These are phyloP conservation scores for Porites lutea DNA, from an alignment of 64 coral and sea anemone genomes.

Conservation along the genomic window DNA sequence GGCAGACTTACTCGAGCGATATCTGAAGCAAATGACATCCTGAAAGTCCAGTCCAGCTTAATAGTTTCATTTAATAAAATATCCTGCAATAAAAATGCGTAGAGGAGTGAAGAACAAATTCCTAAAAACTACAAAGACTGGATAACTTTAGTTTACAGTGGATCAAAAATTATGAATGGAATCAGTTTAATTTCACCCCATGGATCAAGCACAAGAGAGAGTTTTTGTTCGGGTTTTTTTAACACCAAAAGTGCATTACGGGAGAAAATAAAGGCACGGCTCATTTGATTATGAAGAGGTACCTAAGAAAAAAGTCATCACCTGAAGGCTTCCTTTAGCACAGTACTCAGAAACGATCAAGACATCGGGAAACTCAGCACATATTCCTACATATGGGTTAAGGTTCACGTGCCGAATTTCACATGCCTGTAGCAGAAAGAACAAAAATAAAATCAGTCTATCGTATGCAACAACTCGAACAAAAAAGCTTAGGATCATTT, in stretches of 20 bases:
- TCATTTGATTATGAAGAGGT: too few species aligned
- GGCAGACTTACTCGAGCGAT: slow-evolving; percentile 71
- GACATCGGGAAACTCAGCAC: slow-evolving; percentile 41
- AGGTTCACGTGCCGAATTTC: slow-evolving; percentile 77
- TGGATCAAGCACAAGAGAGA: too few species aligned
- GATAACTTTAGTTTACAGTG: too few species aligned
- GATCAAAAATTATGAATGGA: too few species aligned
- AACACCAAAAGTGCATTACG: too few species aligned
- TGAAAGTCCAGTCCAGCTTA: slow-evolving; percentile 86
- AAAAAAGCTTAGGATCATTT: too few species aligned
- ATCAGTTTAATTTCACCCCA: too few species aligned
- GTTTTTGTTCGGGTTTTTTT: too few species aligned
- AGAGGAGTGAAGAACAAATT: neutral
- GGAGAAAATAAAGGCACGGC: too few species aligned
- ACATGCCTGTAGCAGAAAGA: slow-evolving; percentile 45
- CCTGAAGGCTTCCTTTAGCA: slow-evolving; percentile 74
- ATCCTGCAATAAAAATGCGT: slow-evolving; percentile 38
- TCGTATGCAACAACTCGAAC: too few species aligned
- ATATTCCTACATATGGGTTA: slow-evolving; percentile 80
- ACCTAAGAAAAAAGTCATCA: neutral
- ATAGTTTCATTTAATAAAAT: slow-evolving; percentile 69
- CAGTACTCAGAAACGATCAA: slow-evolving; percentile 77
- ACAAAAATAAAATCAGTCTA: neutral
- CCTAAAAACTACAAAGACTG: too few species aligned
- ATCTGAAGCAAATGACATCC: slow-evolving; percentile 80